Evolutionary conservation across 35 echinoderm and acorn worm species (phyloP).

Genomic region (Amphiura filiformis): DNA sequence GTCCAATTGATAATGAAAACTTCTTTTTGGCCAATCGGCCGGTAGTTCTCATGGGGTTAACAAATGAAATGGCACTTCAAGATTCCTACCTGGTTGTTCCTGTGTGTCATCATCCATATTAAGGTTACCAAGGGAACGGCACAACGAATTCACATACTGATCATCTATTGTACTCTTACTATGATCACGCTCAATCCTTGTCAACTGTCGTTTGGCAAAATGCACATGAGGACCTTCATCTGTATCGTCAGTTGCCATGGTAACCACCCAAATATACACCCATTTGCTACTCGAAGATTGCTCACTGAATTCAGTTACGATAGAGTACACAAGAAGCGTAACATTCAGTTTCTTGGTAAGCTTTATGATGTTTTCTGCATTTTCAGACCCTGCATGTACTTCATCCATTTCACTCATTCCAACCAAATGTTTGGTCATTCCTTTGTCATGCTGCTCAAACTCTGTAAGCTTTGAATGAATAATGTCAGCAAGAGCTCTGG

Average conservation of each 20-base stretch:
- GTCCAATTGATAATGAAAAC: too few relatives aligned
- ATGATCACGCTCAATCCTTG: neutral
- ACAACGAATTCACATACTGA: constrained; percentile 17
- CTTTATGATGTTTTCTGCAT: neutral
- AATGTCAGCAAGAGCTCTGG: constrained; percentile 21
- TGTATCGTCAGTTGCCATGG: neutral
- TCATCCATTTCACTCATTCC: neutral
- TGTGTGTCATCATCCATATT: neutral
- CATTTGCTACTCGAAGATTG: neutral
- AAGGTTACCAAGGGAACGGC: constrained; percentile 7
- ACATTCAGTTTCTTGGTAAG: neutral
- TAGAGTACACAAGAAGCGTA: constrained; percentile 19
- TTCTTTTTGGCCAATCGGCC: too few relatives aligned
- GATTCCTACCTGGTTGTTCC: constrained; percentile 3
- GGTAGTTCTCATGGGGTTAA: too few relatives aligned
- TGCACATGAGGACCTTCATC: constrained; percentile 14
- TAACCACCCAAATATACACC: constrained; percentile 30
- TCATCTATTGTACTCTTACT: neutral
- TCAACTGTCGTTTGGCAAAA: constrained; percentile 16
- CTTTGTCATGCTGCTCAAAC: neutral
- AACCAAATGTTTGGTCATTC: neutral
- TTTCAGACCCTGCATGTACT: neutral
- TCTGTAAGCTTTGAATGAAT: neutral
- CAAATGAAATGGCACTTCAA: too few relatives aligned
- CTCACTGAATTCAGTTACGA: constrained; percentile 12